phyloP scores from a whole-genome alignment of 2,113 vertebrate species.

The Cephalopholis sonnerati region DNA sequence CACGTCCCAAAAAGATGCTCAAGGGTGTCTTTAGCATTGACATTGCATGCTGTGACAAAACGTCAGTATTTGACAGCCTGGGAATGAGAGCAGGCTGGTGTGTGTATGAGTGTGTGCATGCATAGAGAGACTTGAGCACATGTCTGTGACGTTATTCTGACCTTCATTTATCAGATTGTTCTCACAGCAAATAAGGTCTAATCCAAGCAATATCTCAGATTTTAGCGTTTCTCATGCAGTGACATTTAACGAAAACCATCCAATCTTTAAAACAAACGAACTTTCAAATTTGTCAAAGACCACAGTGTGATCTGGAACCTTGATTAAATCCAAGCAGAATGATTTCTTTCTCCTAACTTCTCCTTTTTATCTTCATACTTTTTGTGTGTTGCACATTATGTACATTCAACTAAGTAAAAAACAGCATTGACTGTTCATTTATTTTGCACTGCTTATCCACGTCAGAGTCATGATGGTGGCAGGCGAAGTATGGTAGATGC shows the following conservation, averaged over 20 bases:
- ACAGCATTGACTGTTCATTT: background rate
- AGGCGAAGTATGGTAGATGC: background rate
- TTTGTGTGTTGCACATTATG: background rate
- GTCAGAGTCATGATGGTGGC: background rate
- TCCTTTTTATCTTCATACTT: background rate
- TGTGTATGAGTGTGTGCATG: background rate
- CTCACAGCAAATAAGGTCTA: background rate
- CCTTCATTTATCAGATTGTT: slow-evolving; percentile 38
- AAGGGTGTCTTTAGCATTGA: too few species aligned
- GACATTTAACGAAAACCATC: slow-evolving; percentile 13
- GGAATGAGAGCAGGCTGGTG: too few species aligned
- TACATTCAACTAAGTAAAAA: background rate
- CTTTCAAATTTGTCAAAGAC: background rate
- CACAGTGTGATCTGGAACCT: background rate
- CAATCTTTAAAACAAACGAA: background rate
- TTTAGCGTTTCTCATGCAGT: background rate
- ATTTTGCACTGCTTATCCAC: background rate
- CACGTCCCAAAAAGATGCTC: too few species aligned
- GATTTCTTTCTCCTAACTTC: background rate
- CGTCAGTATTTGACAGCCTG: too few species aligned
- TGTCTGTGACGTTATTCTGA: slow-evolving; percentile 16
- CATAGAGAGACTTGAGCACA: background rate
- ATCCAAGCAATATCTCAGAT: background rate
- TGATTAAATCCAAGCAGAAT: background rate
- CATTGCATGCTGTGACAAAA: too few species aligned